Evolutionary conservation across 1,140 invertebrate species (phyloP).

Genomic region (Anoplophora glabripennis): DNA sequence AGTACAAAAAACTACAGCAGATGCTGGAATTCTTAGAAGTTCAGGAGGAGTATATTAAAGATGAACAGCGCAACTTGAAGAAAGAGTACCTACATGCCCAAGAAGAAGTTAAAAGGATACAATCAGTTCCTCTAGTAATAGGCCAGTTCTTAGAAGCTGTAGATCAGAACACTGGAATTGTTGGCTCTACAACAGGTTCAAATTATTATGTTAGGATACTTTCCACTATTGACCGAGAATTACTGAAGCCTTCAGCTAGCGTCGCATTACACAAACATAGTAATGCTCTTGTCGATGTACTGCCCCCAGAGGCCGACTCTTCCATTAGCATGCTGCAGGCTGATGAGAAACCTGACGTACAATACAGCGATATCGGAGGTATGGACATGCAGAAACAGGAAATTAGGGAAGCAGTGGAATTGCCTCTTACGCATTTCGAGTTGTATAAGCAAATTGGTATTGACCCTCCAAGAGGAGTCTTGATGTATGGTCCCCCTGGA

Average conservation of each 20-base stretch:
- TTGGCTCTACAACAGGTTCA: slow-evolving; percentile 68
- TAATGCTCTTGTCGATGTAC: slow-evolving; percentile 89
- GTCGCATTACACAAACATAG: slow-evolving; percentile 92
- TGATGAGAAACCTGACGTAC: slow-evolving; percentile 98
- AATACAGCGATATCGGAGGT: slow-evolving; percentile 97
- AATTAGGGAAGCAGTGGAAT: slow-evolving; percentile 96
- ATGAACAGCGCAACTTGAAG: slow-evolving; percentile 89
- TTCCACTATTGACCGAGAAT: slow-evolving; percentile 82
- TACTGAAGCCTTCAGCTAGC: slow-evolving; percentile 85
- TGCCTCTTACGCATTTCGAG: slow-evolving; percentile 97
- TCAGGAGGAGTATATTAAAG: slow-evolving; percentile 92
- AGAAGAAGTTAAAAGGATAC: slow-evolving; percentile 90
- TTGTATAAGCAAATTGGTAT: slow-evolving; percentile 99
- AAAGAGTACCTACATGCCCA: slow-evolving; percentile 92
- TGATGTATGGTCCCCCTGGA: slow-evolving; percentile 98
- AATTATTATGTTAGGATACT: slow-evolving; percentile 92
- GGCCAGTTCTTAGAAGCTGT: slow-evolving; percentile 92
- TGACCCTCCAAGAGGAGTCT: slow-evolving; percentile 93
- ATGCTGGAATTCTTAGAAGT: slow-evolving; percentile 90
- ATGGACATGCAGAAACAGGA: slow-evolving; percentile 99
- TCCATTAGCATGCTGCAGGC: slow-evolving; percentile 95
- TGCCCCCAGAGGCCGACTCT: slow-evolving; percentile 90
- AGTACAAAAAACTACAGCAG: slow-evolving; percentile 91
- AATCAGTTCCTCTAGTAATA: slow-evolving; percentile 89
- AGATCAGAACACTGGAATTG: slow-evolving; percentile 90